Conservation (phyloP, 2,888 invertebrate genomes). For the Drosophila ezoana region DNA sequence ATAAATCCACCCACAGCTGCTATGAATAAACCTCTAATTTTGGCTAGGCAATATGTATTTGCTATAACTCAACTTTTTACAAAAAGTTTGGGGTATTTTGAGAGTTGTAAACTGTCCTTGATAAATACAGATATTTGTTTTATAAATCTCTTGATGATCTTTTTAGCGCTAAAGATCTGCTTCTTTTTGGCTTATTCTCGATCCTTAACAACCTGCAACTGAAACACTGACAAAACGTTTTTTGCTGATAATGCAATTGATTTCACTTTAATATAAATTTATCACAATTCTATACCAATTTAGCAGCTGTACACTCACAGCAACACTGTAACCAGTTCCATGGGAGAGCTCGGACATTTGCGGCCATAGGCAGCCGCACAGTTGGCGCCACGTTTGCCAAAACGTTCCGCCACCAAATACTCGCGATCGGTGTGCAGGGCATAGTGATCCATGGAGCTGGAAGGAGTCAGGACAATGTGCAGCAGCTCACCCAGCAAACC, state of each 20-base stretch:
- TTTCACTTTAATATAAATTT: conserved; percentile 7
- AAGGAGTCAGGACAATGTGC: conserved; percentile 91
- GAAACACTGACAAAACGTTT: not conserved
- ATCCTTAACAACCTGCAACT: not conserved
- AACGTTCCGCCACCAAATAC: conserved; percentile 89
- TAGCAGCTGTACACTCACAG: conserved; percentile 31
- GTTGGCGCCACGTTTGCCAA: conserved; percentile 86
- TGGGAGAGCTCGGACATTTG: conserved; percentile 73
- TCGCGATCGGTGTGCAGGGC: conserved; percentile 88
- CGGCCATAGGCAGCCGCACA: conserved; percentile 70
- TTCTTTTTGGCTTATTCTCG: not conserved
- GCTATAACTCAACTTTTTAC: no score
- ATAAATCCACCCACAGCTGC: no score
- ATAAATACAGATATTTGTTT: no score
- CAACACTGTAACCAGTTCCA: conserved; percentile 72
- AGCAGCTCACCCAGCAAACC: conserved; percentile 91
- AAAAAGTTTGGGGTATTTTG: no score
- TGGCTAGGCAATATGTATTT: no score
- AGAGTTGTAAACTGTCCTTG: no score
- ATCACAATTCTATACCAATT: conserved; percentile 26
- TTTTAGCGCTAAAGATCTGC: no score
- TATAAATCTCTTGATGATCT: no score
- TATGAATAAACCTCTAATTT: no score
- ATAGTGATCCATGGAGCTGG: conserved; percentile 88
- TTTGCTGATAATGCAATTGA: not conserved